Base-by-base conservation (phyloP, 2,888 invertebrate species). In the Apodemia mormo region DNA sequence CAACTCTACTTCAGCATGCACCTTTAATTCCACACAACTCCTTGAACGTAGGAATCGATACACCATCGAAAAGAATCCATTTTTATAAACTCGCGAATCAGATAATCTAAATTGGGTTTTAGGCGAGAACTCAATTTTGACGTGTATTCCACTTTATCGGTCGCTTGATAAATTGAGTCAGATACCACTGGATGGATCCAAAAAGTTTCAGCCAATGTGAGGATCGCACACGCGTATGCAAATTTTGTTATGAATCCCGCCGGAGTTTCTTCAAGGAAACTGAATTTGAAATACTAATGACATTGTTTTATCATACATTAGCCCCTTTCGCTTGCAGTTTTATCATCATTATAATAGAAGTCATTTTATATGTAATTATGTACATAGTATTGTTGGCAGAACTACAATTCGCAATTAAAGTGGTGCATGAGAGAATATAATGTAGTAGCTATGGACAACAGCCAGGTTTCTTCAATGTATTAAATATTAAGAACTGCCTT, bases 21-120 rank as follows among this genome's bases (percentile, higher is more conserved):
- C n/a, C n/a, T 8, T 54, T 54, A 22, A 8, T n/a, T 22, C 22
- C 54, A 8, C 8, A 54, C 54, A 54, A 22, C 54, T 52, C 54
- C 54, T 54, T 54, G 22, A 54, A 7, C 22, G 7, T 22, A 64
- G 37, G 69, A 70, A 68, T 72, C 71, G 73, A 72, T 71, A 68
- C 56, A 67, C 71, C 74, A 74, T 70, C 68, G 65, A 64, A 65
- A 70, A 73, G 69, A 67, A 72, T 75, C 75, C 72, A 78, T 80
- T 80, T 80, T 77, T 79, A 76, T 86, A 89, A 86, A 86, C 86
- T 88, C 84, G 81, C 85, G 87, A 89, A 90, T 90, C 90, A 86
- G 92, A 91, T 91, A 90, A 91, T 91, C 89, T 88, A 87, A 92
- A 92, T 90, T 90, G 91, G 87, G 89, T 91, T 89, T 89, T 90